These are phyloP conservation scores for Cassiopea xamachana DNA, from an alignment of 30 jellyfish, hydroid and myxozoan genomes.

Conservation along the genomic window DNA sequence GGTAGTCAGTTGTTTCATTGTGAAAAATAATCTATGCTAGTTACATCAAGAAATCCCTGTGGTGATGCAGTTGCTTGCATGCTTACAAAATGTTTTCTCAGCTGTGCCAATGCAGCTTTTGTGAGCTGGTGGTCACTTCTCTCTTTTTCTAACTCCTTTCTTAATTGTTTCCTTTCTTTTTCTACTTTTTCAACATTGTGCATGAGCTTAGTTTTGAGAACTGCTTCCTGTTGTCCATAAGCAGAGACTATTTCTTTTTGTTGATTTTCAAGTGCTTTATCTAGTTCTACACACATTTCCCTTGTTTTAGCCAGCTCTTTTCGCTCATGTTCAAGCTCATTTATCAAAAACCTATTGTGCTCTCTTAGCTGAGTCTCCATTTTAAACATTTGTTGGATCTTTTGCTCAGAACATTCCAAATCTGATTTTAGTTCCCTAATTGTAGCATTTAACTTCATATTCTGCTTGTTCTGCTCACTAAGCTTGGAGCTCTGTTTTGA, in stretches of 20 bases:
- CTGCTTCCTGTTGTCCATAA: slow-evolving; percentile 24
- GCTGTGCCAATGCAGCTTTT: slow-evolving; percentile 40
- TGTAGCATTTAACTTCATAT: slow-evolving; percentile 42
- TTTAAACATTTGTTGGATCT: slow-evolving; percentile 1
- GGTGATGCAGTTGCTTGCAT: not conserved
- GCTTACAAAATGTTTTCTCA: slow-evolving; percentile 63
- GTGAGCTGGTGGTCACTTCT: slow-evolving; percentile 17
- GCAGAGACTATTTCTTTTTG: slow-evolving; percentile 11
- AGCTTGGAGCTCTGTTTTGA: slow-evolving; percentile 6
- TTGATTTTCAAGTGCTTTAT: not conserved
- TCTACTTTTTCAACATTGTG: slow-evolving; percentile 21
- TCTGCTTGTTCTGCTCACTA: slow-evolving; percentile 46
- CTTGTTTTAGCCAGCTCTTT: slow-evolving; percentile 4
- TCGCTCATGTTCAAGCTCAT: slow-evolving; percentile 43
- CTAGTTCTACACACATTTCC: slow-evolving; percentile 10
- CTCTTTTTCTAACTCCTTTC: slow-evolving; percentile 41
- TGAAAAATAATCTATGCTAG: not conserved
- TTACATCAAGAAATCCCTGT: slow-evolving; percentile 35
- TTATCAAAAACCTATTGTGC: slow-evolving; percentile 23
- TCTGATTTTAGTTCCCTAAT: slow-evolving; percentile 46
- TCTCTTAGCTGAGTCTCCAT: slow-evolving; percentile 43
- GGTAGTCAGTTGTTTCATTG: not conserved
- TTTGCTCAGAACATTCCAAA: slow-evolving; percentile 16
- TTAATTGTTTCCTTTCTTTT: slow-evolving; percentile 16
- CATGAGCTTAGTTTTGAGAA: slow-evolving; percentile 18